Conservation (phyloP, 2,797 vertebrate species). For the Macrochelys suwanniensis region DNA sequence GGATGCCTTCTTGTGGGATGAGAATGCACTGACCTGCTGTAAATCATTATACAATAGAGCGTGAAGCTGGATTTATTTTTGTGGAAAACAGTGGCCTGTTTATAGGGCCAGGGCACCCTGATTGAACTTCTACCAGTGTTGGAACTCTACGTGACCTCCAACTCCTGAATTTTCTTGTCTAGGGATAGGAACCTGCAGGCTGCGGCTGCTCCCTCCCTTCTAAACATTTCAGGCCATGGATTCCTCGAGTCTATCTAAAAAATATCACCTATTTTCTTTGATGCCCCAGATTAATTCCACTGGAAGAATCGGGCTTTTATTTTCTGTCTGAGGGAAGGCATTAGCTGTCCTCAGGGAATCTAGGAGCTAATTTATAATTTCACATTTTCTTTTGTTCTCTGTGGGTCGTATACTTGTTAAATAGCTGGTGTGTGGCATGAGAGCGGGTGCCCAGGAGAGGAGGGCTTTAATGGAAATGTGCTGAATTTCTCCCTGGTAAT, state of each 20-base stretch:
- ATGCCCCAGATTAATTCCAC: constrained; percentile 42
- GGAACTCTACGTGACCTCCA: background rate
- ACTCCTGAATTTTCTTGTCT: background rate
- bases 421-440: background rate
- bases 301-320: background rate
- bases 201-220: background rate
- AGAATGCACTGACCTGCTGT: background rate
- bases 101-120: background rate
- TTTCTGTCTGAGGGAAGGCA: background rate
- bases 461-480: constrained; percentile 70
- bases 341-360: constrained; percentile 63
- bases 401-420: constrained; percentile 14
- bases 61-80: background rate
- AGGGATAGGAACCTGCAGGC: background rate
- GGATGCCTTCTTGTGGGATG: background rate
- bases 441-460: background rate
- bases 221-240: background rate
- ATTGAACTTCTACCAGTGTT: background rate
- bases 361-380: constrained; percentile 31
- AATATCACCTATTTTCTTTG: background rate
- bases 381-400: background rate
- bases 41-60: background rate
- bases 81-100: background rate
- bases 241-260: background rate
- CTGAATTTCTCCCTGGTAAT: constrained; percentile 52